Conservation (phyloP, 2,888 invertebrate genomes). For the Cotesia congregata region DNA sequence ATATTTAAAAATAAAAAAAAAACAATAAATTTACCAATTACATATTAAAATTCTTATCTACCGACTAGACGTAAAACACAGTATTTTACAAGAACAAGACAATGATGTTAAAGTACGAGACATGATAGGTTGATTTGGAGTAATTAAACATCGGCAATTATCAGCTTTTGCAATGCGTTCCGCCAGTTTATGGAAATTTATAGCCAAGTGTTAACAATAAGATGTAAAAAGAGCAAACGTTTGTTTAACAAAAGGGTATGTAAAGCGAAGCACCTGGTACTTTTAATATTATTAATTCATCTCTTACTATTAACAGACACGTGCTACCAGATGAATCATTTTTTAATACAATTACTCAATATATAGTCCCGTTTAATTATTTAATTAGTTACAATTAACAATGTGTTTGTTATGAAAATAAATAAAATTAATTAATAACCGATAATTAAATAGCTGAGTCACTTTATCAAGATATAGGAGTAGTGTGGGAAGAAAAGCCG, state of each 20-base stretch:
- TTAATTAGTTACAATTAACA: background rate
- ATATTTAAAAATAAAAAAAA: background rate
- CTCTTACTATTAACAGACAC: constrained; percentile 22
- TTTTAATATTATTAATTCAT: constrained; percentile 29
- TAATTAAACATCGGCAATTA: background rate
- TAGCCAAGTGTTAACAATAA: background rate
- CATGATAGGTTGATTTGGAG: background rate
- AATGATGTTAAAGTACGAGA: background rate
- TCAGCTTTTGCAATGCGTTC: background rate
- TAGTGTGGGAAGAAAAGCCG: background rate
- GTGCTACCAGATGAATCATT: constrained; percentile 28
- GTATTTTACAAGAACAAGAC: background rate
- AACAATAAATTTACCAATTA: background rate
- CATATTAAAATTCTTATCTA: background rate
- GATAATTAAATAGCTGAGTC: background rate
- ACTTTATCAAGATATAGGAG: background rate
- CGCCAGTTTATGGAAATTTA: constrained; percentile 9
- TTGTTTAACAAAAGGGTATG: constrained; percentile 18
- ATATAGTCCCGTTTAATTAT: background rate
- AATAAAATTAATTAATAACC: background rate
- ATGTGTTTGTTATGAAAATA: background rate
- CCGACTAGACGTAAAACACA: background rate
- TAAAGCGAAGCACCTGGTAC: constrained; percentile 28
- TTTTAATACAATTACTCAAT: background rate
- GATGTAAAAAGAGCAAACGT: constrained; percentile 16